Evolutionary conservation across 2,113 vertebrate genomes (phyloP), one percentile per base, ranked within the genome.

Genomic region (Rhinichthys klamathensis): DNA sequence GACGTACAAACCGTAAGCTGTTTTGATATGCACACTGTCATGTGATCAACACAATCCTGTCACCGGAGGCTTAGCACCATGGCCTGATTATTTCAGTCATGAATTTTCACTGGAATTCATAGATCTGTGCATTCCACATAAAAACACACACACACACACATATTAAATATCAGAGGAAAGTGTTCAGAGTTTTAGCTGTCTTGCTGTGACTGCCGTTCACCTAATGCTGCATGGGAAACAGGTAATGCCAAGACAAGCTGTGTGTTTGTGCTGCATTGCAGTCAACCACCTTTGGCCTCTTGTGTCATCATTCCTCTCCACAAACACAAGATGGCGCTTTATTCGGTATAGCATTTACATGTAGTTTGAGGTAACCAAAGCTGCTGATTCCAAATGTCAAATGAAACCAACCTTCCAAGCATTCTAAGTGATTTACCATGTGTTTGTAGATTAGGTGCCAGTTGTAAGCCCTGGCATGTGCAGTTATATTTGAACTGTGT

Each of bases 321-420:
- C 15, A 69, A 80, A 88, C 93, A 92, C 88, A 90, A 94, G 94
- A 84, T 92, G 94, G 92, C 90, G 84, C 90, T 92, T 87, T 84
- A 75, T 75, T 67, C 35, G n/a, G 61, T 77, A n/a, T n/a, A 23
- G 49, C 30, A 41, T 51, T 27, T 41, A 18, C 44, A 58, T 54
- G 65, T 70, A 27, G 76, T 81, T 73, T 56, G 69, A 79, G 77
- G 65, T 63, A 84, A 84, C 82, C 58, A 67, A 79, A 84, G 78
- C 80, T 84, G 88, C 88, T 82, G 85, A 85, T 76, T 83, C 80
- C 60, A 44, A 81, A 79, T 78, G 61, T 84, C 88, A 86, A 77
- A 46, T 65, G 76, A 82, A 80, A 70, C 82, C 79, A 41, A 78
- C 32, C 79, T 76, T 85, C 73, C 54, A 72, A 41, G 82, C 3